A percentile compares a stretch with the other conserved stretches of the same genome.
These are phyloP conservation scores for Dicycla oo DNA, from an alignment of 2,888 invertebrate species.

Conservation along the genomic window DNA sequence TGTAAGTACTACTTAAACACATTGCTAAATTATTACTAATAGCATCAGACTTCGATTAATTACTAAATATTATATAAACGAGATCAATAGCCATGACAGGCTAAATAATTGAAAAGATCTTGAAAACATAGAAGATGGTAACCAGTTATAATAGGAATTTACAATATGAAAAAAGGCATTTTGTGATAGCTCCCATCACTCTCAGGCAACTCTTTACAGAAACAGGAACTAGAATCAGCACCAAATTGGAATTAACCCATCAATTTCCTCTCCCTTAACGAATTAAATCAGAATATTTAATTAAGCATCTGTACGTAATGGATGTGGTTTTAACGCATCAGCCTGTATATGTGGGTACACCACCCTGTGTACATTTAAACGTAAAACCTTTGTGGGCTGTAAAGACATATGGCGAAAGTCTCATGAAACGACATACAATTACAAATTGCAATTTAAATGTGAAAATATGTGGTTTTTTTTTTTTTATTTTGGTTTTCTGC, in stretches of 20 bases:
- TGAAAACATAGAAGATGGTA: background rate
- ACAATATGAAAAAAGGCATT: background rate
- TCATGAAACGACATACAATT: slow-evolving; percentile 26
- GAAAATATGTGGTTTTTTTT: slow-evolving; percentile 22
- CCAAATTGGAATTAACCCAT: too few species aligned
- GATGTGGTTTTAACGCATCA: slow-evolving; percentile 32
- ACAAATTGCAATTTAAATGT: slow-evolving; percentile 1
- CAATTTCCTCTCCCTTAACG: background rate
- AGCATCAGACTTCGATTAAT: background rate
- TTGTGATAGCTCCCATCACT: background rate
- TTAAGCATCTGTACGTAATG: slow-evolving; percentile 1
- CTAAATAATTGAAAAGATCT: background rate
- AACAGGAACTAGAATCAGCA: too few species aligned
- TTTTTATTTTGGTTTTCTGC: slow-evolving; percentile 12
- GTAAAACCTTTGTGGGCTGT: too few species aligned
- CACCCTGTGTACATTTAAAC: background rate
- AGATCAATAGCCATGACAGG: background rate
- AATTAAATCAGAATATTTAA: slow-evolving; percentile 26
- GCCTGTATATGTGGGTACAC: background rate
- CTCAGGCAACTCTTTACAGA: background rate
- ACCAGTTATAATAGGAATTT: too few species aligned
- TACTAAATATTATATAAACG: background rate
- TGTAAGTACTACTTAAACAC: background rate
- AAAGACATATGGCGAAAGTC: slow-evolving; percentile 27
- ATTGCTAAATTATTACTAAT: background rate